These are phyloP conservation scores for Platichthys stellatus DNA, from an alignment of 2,113 vertebrate genomes.

Conservation along the genomic window DNA sequence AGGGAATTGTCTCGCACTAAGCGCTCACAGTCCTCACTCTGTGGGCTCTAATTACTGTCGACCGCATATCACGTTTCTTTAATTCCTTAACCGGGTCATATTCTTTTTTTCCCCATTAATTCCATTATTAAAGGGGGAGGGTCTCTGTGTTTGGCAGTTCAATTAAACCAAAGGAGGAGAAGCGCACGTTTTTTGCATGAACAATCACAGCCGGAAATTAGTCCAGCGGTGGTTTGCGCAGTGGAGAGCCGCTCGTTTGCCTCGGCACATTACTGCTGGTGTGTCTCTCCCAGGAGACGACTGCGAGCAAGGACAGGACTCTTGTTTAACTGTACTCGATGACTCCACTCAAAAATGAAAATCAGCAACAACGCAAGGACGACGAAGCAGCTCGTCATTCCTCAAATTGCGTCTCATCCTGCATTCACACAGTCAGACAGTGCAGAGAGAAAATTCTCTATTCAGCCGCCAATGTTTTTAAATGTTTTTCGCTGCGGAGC, in stretches of 20 bases:
- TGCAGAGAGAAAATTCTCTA: slow-evolving; percentile 13
- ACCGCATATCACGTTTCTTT: slow-evolving; percentile 67
- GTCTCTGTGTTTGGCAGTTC: slow-evolving; percentile 19
- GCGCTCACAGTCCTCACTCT: slow-evolving; percentile 54
- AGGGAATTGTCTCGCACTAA: slow-evolving; percentile 56
- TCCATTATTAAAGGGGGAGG: slow-evolving; percentile 43
- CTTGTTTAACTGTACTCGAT: slow-evolving; percentile 44
- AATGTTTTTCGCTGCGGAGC: too few relatives aligned
- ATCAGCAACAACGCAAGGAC: slow-evolving; percentile 14
- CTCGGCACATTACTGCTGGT: slow-evolving; percentile 28
- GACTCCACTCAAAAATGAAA: slow-evolving; percentile 15
- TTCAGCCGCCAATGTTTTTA: background rate
- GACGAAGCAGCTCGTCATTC: background rate
- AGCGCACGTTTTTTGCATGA: slow-evolving; percentile 52
- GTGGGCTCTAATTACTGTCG: slow-evolving; percentile 66
- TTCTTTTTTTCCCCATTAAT: slow-evolving; percentile 57
- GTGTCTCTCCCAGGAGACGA: slow-evolving; percentile 31
- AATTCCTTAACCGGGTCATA: slow-evolving; percentile 63
- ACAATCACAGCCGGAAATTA: slow-evolving; percentile 61
- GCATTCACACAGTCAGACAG: background rate
- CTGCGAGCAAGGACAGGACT: slow-evolving; percentile 42
- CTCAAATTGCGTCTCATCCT: slow-evolving; percentile 17
- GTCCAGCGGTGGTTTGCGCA: slow-evolving; percentile 34
- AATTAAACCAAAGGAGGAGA: slow-evolving; percentile 49
- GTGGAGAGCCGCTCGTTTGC: slow-evolving; percentile 32